phyloP scores from a whole-genome alignment of 2,797 vertebrate species.

The Lycodopsis pacificus region DNA sequence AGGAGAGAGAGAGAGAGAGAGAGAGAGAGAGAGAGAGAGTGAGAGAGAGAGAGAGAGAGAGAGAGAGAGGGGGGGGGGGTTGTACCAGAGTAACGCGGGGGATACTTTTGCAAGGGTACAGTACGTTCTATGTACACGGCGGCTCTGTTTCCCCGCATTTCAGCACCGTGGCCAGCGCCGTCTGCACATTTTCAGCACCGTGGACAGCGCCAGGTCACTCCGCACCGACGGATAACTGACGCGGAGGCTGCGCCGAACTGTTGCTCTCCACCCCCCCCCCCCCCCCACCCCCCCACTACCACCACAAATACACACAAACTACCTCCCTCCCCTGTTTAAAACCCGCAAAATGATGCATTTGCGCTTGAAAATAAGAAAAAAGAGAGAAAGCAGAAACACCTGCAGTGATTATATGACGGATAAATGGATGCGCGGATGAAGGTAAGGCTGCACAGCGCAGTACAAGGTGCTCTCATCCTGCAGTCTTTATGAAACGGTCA shows the following conservation, averaged over 20 bases:
- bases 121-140: conserved; percentile 50
- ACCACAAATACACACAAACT: conserved; percentile 3
- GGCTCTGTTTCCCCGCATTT: conserved; percentile 44
- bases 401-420: conserved; percentile 39
- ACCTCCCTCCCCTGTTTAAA: background rate
- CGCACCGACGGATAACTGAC: conserved; percentile 19
- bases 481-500: conserved; percentile 44
- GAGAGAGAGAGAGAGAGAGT: too few species aligned
- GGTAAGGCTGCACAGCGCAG: background rate
- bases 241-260: conserved; percentile 45
- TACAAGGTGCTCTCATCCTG: conserved; percentile 16
- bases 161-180: conserved; percentile 67
- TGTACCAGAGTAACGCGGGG: conserved; percentile 14
- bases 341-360: background rate
- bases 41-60: too few species aligned
- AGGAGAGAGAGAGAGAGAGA: too few species aligned
- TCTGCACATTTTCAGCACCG: conserved; percentile 55
- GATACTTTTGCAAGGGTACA: conserved; percentile 54
- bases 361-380: background rate
- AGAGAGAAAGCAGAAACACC: conserved; percentile 11
- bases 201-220: conserved; percentile 66
- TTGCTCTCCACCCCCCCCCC: conserved; percentile 23
- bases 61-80: background rate
- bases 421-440: conserved; percentile 6
- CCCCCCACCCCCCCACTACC: background rate